Conservation (phyloP, 92 coral and sea anemone genomes). For the Umimayanthus kanabou region DNA sequence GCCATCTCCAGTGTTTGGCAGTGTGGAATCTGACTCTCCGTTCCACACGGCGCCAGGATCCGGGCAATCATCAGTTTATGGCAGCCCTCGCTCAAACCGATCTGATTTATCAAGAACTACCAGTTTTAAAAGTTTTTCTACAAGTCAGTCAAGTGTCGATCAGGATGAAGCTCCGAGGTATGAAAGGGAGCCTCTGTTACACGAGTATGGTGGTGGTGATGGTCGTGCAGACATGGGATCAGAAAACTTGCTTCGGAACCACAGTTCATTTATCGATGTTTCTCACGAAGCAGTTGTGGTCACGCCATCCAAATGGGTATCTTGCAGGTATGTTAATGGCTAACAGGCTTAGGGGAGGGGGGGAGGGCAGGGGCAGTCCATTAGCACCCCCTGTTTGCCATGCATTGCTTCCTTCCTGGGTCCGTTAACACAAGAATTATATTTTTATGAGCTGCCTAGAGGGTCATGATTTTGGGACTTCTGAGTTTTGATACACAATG, state of each 20-base stretch:
- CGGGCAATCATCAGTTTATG: not conserved
- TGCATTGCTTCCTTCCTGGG: no score
- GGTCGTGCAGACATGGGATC: not conserved
- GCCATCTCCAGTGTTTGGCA: conserved; percentile 20
- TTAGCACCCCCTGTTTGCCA: no score
- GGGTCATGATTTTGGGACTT: no score
- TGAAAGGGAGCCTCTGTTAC: conserved; percentile 26
- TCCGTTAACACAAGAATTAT: no score
- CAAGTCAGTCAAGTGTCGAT: not conserved
- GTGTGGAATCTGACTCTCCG: not conserved
- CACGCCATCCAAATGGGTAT: not conserved
- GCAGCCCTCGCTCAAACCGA: not conserved
- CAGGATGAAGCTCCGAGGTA: not conserved
- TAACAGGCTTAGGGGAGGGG: no score
- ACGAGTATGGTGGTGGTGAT: no score
- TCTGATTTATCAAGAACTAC: conserved; percentile 3
- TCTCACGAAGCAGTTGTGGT: not conserved
- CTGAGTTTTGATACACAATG: no score
- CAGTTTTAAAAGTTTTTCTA: conserved; percentile 9
- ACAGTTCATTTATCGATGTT: not conserved
- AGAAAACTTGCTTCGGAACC: not conserved
- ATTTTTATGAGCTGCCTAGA: no score
- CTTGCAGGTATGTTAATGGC: conserved; percentile 4
- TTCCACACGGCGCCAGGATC: not conserved
- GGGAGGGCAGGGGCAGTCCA: no score